These are phyloP conservation scores for Hyphantria cunea DNA, from an alignment of 1,140 invertebrate species.

Conservation along the genomic window DNA sequence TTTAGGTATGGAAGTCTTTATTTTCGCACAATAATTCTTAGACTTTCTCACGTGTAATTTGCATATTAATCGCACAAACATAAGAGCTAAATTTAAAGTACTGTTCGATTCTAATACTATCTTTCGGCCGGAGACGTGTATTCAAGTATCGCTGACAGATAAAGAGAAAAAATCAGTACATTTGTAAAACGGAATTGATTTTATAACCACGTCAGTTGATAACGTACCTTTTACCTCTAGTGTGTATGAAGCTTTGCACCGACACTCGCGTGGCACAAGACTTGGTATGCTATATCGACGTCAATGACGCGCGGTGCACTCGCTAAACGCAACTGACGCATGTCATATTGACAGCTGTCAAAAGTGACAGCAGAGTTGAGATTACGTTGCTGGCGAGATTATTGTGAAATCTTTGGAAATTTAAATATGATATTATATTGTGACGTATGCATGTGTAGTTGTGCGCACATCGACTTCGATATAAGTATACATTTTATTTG, in stretches of 20 bases:
- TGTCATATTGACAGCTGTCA: conserved; percentile 1
- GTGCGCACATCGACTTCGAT: conserved; percentile 12
- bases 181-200: conserved; percentile 65
- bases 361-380: not conserved
- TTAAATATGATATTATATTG: not conserved
- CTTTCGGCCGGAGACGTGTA: conserved; percentile 7
- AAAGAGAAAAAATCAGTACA: conserved; percentile 36
- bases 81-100: conserved; percentile 1
- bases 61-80: conserved; percentile 2
- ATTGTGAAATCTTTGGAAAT: conserved; percentile 1
- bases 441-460: not conserved
- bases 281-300: conserved; percentile 4
- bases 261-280: conserved; percentile 43
- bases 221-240: conserved; percentile 21
- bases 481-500: conserved; percentile 39
- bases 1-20: not conserved
- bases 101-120: not conserved
- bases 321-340: not conserved
- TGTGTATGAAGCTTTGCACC: conserved; percentile 37
- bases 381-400: no score
- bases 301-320: not conserved
- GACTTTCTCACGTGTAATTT: conserved; percentile 5
- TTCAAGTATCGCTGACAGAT: conserved; percentile 14
- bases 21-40: not conserved
- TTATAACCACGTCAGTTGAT: conserved; percentile 35